phyloP scores from a whole-genome alignment of 1,140 invertebrate species.

The Drosophila rufa region DNA sequence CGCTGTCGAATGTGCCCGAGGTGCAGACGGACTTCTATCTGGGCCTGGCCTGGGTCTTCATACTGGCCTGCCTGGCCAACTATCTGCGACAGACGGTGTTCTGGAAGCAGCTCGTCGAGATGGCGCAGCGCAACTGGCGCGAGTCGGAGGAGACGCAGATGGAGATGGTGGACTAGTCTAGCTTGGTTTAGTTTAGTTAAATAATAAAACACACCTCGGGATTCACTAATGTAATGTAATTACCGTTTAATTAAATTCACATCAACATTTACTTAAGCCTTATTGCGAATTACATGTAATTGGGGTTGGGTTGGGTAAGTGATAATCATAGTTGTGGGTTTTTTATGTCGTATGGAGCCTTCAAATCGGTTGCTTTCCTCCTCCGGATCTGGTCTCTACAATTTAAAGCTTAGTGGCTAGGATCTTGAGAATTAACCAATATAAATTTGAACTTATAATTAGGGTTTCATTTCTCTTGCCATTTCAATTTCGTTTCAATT shows the following conservation, averaged over 20 bases:
- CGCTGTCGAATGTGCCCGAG: conserved; percentile 86
- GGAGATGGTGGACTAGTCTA: conserved; percentile 85
- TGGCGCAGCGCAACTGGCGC: conserved; percentile 94
- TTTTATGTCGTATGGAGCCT: conserved; percentile 19
- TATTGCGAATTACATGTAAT: conserved; percentile 60
- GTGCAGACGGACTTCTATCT: conserved; percentile 91
- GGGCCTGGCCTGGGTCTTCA: conserved; percentile 94
- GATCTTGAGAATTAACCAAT: conserved; percentile 23
- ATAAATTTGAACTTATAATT: conserved; percentile 22
- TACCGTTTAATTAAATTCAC: conserved; percentile 80
- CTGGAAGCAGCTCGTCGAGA: conserved; percentile 93
- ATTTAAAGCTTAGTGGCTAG: conserved; percentile 54
- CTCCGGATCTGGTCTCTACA: conserved; percentile 26
- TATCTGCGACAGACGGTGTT: conserved; percentile 92
- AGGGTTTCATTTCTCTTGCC: conserved; percentile 20
- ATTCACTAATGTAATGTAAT: conserved; percentile 73
- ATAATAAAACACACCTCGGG: conserved; percentile 5
- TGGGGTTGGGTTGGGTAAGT: conserved; percentile 28
- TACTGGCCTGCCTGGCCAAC: conserved; percentile 91
- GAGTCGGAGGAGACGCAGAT: conserved; percentile 94
- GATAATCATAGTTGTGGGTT: conserved; percentile 31
- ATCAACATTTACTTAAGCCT: conserved; percentile 76
- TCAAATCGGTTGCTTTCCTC: conserved; percentile 10
- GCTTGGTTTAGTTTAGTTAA: conserved; percentile 14
- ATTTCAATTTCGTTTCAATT: conserved; percentile 27